Evolutionary conservation across 2,113 vertebrate species (phyloP), one percentile per base, ranked within the genome.

Genomic region (Hyla sarda): DNA sequence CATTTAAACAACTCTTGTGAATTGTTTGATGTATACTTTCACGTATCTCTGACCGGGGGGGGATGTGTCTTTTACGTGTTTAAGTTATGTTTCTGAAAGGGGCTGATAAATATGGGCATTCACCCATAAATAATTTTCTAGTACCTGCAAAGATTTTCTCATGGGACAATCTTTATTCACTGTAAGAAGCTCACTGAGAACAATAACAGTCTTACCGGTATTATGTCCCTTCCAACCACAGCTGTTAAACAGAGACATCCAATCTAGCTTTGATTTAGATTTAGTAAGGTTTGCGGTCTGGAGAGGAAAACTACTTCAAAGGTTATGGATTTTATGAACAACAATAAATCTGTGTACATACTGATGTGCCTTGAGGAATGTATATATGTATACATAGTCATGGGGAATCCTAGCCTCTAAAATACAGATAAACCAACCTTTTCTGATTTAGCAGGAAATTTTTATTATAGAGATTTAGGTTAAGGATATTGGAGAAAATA

Each of bases 311-410:
- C 28, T 28, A 80, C 56, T 62, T 80, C 56, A 80, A 80, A 80
- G 77, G 77, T 80, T 80, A 62, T 80, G 56, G 32, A 80, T 80
- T 80, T 80, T 80, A 80, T 80, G 56, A 78, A 80, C 28, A 60
- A 41, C 12, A 80, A 62, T 58, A 80, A 62, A 60, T 62, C 54
- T 62, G 34, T 60, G 37, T 56, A 41, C 13, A 34, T 80, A 80
- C 34, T 45, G 77, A 60, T 80, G 56, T 62, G 34, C 54, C 75
- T 34, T 45, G 56, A 41, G 77, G 56, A 80, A 25, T 56, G 52
- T 32, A 54, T 78, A 78, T 28, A 25, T 56, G 52, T 32, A 54
- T 78, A 78, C 50, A 77, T 78, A 56, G 28, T 62, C 41, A 80
- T 75, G 41, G 25, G 11, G 25, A 77, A 58, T 11, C 6, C n/a